Evolutionary conservation across 2,113 vertebrate species (phyloP).

Genomic region (Peromyscus maniculatus): DNA sequence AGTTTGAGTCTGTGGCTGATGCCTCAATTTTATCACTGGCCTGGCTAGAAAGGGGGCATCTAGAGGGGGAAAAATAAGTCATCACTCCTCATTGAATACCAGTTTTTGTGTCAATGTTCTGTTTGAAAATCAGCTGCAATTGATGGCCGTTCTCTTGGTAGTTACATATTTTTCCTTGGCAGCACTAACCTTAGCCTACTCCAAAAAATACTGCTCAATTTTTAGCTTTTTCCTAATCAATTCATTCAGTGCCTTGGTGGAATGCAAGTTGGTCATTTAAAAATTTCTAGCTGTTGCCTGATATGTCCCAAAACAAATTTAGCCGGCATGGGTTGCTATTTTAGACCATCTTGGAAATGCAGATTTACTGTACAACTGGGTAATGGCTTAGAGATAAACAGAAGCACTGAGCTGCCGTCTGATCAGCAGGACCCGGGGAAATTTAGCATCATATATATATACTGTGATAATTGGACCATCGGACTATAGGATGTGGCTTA

Average conservation of each 20-base stretch:
- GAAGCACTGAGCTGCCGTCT: conserved; percentile 84
- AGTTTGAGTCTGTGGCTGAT: not conserved
- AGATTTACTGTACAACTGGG: conserved; percentile 87
- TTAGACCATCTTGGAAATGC: conserved; percentile 87
- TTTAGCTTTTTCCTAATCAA: conserved; percentile 84
- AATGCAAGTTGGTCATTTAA: conserved; percentile 87
- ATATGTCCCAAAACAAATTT: conserved; percentile 89
- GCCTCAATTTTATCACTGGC: conserved; percentile 49
- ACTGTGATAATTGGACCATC: conserved; percentile 58
- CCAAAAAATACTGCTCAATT: conserved; percentile 81
- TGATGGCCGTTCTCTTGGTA: conserved; percentile 54
- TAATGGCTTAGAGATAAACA: conserved; percentile 81
- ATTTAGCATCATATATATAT: conserved; percentile 57
- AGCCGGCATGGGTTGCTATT: conserved; percentile 88
- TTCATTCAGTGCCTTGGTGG: conserved; percentile 84
- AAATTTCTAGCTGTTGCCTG: conserved; percentile 86
- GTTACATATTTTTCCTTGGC: conserved; percentile 70
- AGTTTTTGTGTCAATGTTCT: not conserved
- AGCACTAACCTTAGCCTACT: conserved; percentile 74
- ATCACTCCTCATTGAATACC: not conserved
- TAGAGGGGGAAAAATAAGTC: conserved; percentile 10
- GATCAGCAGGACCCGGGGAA: conserved; percentile 85
- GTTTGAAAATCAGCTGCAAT: conserved; percentile 69
- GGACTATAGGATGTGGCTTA: conserved; percentile 48
- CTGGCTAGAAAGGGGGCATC: not conserved